Evolutionary conservation across 2,888 invertebrate genomes (phyloP), one percentile per base, ranked within the genome.

Genomic region (Apoderus coryli): DNA sequence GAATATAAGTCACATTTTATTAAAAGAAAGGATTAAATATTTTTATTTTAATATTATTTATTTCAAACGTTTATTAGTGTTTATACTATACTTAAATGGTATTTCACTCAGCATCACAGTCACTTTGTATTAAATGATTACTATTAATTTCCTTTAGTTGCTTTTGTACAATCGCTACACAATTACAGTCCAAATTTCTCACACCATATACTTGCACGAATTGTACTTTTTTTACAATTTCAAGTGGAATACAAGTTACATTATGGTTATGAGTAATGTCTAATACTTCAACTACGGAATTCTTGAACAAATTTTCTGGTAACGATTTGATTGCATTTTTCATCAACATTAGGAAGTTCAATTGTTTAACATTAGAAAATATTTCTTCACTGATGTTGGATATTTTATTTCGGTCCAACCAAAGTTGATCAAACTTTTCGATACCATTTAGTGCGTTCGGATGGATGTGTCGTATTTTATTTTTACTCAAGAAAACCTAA

Each of bases 401-500:
- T 6, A 41, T 11, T 7, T 33, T 25, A 25, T 41, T 41, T 14
- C 41, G 16, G 25, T 38, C 40, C 11, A 41, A 23, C 12, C 22
- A 40, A 23, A 43, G 29, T 27, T 40, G 33, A 16, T 35, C 26
- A 6, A 43, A 16, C 12, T 15, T 16, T 3, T 27, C 32, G 13
- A 43, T 10, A 11, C 31, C 32, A 14, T 34, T 14, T 10, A 43
- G 31, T 4, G 38, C 35, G 6, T 28, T 29, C 4, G 30, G 28
- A 29, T 36, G 33, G 2, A 43, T 28, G 5, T 29, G 22, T 4
- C 29, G 19, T 3, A 43, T 31, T 24, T 34, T 34, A 22, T 43
- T 43, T 14, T 36, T 37, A 16, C 43, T 43, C 9, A 43, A 29
- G 25, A 34, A 42, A 4, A 42, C 29, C 11, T 31, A 40, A 19